Conservation (phyloP, 2,797 vertebrate species). For the Chaetodon trifasciatus region DNA sequence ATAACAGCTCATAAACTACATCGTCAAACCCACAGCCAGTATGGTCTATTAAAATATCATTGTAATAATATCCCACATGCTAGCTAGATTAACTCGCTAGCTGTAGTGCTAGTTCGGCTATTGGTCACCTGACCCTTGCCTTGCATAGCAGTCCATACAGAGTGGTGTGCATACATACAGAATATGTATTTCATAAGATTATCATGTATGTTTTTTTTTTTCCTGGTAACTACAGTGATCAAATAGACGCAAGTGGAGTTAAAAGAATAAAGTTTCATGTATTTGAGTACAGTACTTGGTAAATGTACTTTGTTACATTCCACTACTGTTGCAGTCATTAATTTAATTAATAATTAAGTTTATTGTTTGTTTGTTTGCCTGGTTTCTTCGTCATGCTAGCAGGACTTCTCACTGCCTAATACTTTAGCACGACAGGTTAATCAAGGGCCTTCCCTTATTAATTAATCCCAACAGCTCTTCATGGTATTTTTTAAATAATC, state of each 20-base stretch:
- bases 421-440: not conserved
- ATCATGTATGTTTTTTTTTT: no score
- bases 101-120: not conserved
- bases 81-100: not conserved
- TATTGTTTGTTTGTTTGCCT: not conserved
- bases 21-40: not conserved
- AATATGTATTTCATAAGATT: no score
- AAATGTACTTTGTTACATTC: not conserved
- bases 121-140: no score
- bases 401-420: not conserved
- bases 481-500: not conserved
- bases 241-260: no score
- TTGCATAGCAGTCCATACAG: no score
- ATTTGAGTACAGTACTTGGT: not conserved
- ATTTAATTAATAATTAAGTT: not conserved
- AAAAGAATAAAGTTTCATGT: not conserved
- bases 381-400: not conserved
- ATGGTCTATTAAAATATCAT: not conserved
- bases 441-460: not conserved
- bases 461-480: not conserved
- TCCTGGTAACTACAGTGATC: no score
- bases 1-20: not conserved
- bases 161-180: no score
- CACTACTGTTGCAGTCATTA: not conserved
- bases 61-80: not conserved